Evolutionary conservation across 1,140 invertebrate species (phyloP).

Genomic region (Lasioglossum baleicum): DNA sequence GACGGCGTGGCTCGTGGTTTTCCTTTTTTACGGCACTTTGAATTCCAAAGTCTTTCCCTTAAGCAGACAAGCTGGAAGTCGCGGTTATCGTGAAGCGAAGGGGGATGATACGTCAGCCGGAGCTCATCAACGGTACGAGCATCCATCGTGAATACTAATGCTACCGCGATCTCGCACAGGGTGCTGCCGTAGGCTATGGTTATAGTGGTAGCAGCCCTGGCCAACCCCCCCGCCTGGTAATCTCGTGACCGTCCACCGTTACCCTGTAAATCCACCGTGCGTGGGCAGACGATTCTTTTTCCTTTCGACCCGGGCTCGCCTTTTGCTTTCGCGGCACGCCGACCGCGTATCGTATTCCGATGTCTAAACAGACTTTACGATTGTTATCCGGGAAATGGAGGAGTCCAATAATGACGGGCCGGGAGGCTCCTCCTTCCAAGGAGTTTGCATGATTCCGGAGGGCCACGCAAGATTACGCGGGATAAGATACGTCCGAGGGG

Average conservation of each 20-base stretch:
- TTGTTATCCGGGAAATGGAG: constrained; percentile 17
- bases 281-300: constrained; percentile 5
- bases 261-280: constrained; percentile 2
- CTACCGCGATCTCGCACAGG: not conserved
- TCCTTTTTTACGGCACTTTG: constrained; percentile 37
- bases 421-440: not conserved
- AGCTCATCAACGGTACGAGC: constrained; percentile 72
- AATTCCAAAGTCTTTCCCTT: constrained; percentile 36
- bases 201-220: constrained; percentile 16
- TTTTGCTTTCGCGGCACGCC: no score
- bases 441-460: not conserved
- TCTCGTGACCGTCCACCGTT: constrained; percentile 7
- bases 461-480: not conserved
- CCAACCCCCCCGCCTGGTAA: constrained; percentile 24
- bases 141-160: constrained; percentile 77
- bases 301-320: not conserved
- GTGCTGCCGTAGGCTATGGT: constrained; percentile 20
- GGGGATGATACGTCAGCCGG: constrained; percentile 70
- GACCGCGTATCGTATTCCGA: constrained; percentile 2
- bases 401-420: not conserved
- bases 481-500: not conserved
- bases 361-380: constrained; percentile 15
- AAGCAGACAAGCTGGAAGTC: constrained; percentile 7
- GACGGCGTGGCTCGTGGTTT: not conserved
- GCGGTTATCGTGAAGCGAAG: constrained; percentile 32